Evolutionary conservation across 2,113 vertebrate species (phyloP).

Genomic region (Dipodomys stephensi): DNA sequence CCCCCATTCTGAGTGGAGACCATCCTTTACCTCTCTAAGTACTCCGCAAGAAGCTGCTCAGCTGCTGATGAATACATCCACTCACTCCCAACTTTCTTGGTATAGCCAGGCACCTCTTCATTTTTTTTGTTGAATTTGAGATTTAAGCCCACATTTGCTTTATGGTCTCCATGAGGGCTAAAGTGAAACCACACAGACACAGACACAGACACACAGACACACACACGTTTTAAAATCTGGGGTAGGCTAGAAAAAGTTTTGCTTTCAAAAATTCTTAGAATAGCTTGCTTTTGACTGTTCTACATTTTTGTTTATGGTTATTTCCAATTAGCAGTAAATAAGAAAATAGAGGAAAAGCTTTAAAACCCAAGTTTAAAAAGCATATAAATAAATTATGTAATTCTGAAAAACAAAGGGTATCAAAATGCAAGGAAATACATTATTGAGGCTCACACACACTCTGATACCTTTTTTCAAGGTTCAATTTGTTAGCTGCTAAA

Average conservation of each 20-base stretch:
- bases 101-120: conserved; percentile 98
- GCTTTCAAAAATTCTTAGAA: conserved; percentile 61
- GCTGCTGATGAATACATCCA: conserved; percentile 98
- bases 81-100: conserved; percentile 96
- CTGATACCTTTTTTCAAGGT: conserved; percentile 85
- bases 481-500: conserved; percentile 74
- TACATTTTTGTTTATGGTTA: conserved; percentile 62
- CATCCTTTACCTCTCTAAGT: conserved; percentile 93
- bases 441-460: conserved; percentile 73
- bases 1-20: not conserved
- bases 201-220: conserved; percentile 41
- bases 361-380: conserved; percentile 53
- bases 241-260: conserved; percentile 32
- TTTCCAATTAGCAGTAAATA: conserved; percentile 54
- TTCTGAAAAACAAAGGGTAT: conserved; percentile 60
- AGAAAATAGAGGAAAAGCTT: conserved; percentile 62
- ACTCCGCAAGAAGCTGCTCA: conserved; percentile 95
- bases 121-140: conserved; percentile 99
- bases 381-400: conserved; percentile 43
- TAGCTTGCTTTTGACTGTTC: conserved; percentile 48
- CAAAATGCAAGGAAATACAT: conserved; percentile 65
- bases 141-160: conserved; percentile 96
- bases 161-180: conserved; percentile 98
- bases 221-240: conserved; percentile 57
- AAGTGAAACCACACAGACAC: conserved; percentile 71